These are phyloP conservation scores for Notamacropus eugenii DNA, from an alignment of 2,797 vertebrate genomes.

Conservation along the genomic window DNA sequence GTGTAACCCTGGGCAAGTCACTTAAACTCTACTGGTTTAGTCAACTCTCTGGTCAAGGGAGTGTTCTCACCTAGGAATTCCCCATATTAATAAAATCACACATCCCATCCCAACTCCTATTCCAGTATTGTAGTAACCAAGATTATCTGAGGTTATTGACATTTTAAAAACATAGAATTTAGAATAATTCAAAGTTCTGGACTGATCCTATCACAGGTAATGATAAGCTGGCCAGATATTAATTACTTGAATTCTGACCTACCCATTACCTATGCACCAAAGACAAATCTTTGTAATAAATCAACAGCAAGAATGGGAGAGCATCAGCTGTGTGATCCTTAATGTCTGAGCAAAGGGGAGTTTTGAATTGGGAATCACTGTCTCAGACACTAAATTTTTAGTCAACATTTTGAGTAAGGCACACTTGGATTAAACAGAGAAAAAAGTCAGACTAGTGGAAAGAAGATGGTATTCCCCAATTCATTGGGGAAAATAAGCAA, in stretches of 20 bases:
- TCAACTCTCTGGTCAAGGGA: background rate
- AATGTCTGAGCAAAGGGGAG: slow-evolving; percentile 62
- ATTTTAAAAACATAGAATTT: slow-evolving; percentile 60
- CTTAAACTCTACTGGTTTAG: background rate
- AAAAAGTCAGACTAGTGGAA: background rate
- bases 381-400: slow-evolving; percentile 50
- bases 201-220: background rate
- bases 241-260: slow-evolving; percentile 57
- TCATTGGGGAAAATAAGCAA: background rate
- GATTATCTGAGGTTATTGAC: slow-evolving; percentile 39
- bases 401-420: slow-evolving; percentile 53
- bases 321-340: slow-evolving; percentile 38
- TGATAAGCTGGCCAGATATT: slow-evolving; percentile 55
- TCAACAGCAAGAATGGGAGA: slow-evolving; percentile 46
- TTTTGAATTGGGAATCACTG: slow-evolving; percentile 57
- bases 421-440: slow-evolving; percentile 51
- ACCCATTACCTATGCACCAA: slow-evolving; percentile 32
- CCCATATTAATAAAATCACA: background rate
- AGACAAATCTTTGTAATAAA: slow-evolving; percentile 48
- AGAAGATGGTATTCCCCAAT: slow-evolving; percentile 46
- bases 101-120: slow-evolving; percentile 10
- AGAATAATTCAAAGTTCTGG: slow-evolving; percentile 58
- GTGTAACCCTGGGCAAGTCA: background rate
- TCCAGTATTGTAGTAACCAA: slow-evolving; percentile 1
- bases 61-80: background rate